Evolutionary conservation across 2,888 invertebrate species (phyloP).

Genomic region (Trachelus troglodyta): DNA sequence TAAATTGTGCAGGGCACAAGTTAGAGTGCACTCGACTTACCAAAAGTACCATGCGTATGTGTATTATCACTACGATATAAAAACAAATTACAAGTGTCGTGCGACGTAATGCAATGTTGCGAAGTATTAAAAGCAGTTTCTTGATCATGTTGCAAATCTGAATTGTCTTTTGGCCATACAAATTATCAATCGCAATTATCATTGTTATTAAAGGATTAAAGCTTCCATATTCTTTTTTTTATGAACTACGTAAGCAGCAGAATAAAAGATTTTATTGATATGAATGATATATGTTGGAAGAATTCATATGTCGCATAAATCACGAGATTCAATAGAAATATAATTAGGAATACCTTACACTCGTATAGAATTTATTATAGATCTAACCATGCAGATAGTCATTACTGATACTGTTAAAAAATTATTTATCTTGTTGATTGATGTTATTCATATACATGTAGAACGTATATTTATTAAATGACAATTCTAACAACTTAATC

Average conservation of each 20-base stretch:
- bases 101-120: background rate
- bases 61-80: background rate
- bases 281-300: background rate
- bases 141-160: background rate
- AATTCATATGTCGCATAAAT: background rate
- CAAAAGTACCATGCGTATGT: background rate
- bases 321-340: background rate
- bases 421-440: background rate
- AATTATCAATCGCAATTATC: background rate
- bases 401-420: background rate
- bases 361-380: background rate
- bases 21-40: background rate
- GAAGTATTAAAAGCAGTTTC: background rate
- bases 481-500: conserved; percentile 4
- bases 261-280: background rate
- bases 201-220: background rate
- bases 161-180: background rate
- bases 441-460: background rate
- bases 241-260: background rate
- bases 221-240: background rate
- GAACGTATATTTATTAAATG: conserved; percentile 26
- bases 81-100: background rate
- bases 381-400: background rate
- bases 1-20: background rate
- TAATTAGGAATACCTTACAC: background rate